Evolutionary conservation across 2,888 invertebrate genomes (phyloP), one percentile per base, ranked within the genome.

Genomic region (Sepiola atlantica): DNA sequence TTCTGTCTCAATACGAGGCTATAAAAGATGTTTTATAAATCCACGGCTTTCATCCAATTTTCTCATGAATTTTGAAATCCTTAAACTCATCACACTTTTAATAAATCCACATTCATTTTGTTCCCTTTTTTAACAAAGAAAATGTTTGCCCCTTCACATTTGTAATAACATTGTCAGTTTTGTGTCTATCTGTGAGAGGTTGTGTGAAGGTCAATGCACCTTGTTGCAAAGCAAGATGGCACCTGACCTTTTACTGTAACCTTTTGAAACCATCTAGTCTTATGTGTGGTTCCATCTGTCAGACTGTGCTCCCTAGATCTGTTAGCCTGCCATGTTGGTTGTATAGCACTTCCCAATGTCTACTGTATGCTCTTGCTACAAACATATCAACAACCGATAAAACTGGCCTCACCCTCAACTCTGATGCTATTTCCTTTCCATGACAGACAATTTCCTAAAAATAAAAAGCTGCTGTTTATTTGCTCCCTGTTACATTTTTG

Each of bases 351-450:
- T n/a, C 18, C 77, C 21, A 61, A 61, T 28, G n/a, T 77, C 77
- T n/a, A n/a, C n/a, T 77, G 77, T n/a, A 77, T 77, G n/a, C 77
- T 77, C n/a, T n/a, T 77, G 77, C 77, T 77, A n/a, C n/a, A 77
- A 77, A 77, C 77, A 77, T 61, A 61, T 77, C n/a, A 77, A 77
- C 77, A 77, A 77, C n/a, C 77, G 32, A 57, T 57, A 20, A 28
- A 77, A n/a, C 12, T 77, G 77, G n/a, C n/a, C 77, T n/a, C n/a
- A 77, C 16, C 77, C 21, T n/a, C 14, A 77, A 77, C n/a, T n/a
- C n/a, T 77, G 45, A 45, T 77, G 14, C 12, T 2, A n/a, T 77
- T n/a, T 77, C 14, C 77, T 18, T 77, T n/a, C 77, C n/a, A 77
- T 77, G 77, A 77, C 77, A 77, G n/a, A n/a, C 16, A 77, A 77